A percentile compares a stretch with the other conserved stretches of the same genome.
phyloP scores from a whole-genome alignment of 2,113 vertebrate species.

The Micromys minutus region DNA sequence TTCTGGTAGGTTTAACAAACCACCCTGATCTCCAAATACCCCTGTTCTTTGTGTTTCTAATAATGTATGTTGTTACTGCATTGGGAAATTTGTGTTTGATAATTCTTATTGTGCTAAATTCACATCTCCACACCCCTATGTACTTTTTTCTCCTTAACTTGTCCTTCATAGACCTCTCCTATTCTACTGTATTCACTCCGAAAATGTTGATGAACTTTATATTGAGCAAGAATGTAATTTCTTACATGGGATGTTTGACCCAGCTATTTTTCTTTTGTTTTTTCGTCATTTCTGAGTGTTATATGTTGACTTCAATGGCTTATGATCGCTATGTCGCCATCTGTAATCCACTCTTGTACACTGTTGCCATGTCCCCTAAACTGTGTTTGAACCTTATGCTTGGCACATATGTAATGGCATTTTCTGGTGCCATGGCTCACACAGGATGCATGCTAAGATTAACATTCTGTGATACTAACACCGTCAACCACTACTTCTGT shows the following conservation, averaged over 20 bases:
- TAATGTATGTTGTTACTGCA: not conserved
- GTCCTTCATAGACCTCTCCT: slow-evolving; percentile 24
- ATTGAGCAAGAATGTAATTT: slow-evolving; percentile 51
- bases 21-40: not conserved
- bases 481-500: slow-evolving; percentile 60
- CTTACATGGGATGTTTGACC: slow-evolving; percentile 32
- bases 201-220: slow-evolving; percentile 67
- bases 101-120: slow-evolving; percentile 28
- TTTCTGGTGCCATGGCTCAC: not conserved
- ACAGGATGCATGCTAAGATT: slow-evolving; percentile 30
- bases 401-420: slow-evolving; percentile 18
- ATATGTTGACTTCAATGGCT: slow-evolving; percentile 50
- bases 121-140: slow-evolving; percentile 67
- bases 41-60: slow-evolving; percentile 23
- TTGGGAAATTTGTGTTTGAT: slow-evolving; percentile 48
- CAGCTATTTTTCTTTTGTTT: slow-evolving; percentile 64
- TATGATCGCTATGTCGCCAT: slow-evolving; percentile 61
- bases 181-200: not conserved
- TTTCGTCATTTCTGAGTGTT: slow-evolving; percentile 58
- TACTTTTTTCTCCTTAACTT: slow-evolving; percentile 71
- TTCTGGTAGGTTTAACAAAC: slow-evolving; percentile 19
- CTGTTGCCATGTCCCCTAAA: not conserved
- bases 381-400: not conserved
- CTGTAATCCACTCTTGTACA: slow-evolving; percentile 49
- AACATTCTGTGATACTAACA: slow-evolving; percentile 34